These are phyloP conservation scores for Oscheius sp. DNA, from an alignment of 1,140 invertebrate species.

Conservation along the genomic window DNA sequence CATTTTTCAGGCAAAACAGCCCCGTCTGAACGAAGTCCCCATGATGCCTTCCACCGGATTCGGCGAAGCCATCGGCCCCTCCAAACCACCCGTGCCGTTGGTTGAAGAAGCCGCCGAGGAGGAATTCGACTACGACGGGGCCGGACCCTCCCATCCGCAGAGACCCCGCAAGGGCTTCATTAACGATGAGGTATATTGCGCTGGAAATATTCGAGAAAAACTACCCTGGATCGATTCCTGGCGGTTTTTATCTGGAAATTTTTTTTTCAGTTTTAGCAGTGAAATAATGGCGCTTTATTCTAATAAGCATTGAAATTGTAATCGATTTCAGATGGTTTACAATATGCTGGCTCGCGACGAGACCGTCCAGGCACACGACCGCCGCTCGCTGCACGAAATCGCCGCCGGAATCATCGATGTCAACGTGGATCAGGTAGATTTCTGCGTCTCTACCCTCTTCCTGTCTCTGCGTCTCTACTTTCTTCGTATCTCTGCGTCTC, in stretches of 20 bases:
- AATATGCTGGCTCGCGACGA: not conserved
- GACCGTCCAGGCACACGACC: not conserved
- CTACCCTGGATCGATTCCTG: not conserved
- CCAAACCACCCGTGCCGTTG: not conserved
- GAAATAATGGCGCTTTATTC: too few species aligned
- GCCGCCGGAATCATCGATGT: not conserved
- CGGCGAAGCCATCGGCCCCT: not conserved
- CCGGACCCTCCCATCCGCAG: not conserved
- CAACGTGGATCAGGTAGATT: not conserved
- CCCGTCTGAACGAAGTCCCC: not conserved
- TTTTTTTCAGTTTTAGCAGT: too few species aligned
- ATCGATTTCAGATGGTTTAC: not conserved
- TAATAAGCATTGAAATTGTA: not conserved
- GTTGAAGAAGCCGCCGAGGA: not conserved
- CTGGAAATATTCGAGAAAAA: not conserved
- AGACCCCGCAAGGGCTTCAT: too few species aligned
- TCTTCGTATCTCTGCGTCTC: not conserved
- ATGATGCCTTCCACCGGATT: not conserved
- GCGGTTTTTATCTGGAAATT: not conserved
- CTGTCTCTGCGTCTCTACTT: not conserved
- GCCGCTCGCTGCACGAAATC: conserved; percentile 3
- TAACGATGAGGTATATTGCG: not conserved
- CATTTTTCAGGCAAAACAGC: not conserved
- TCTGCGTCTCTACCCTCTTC: not conserved
- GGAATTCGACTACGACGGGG: not conserved